Evolutionary conservation across 2,888 invertebrate genomes (phyloP).

Genomic region (Dendrolimus houi): DNA sequence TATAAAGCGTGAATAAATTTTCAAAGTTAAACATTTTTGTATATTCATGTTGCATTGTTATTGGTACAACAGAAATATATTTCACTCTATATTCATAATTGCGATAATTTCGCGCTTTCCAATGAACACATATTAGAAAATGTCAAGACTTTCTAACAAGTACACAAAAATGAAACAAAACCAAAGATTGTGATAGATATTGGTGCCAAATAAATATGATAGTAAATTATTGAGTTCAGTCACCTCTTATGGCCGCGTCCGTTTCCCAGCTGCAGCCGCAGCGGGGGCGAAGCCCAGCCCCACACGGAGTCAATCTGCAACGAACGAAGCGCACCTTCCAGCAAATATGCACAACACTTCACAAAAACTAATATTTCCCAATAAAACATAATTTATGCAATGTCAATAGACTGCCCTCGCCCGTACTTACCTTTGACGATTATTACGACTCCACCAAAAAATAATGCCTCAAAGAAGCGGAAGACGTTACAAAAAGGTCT

Average conservation of each 20-base stretch:
- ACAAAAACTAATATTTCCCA: conserved; percentile 33
- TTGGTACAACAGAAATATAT: no score
- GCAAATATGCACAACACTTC: conserved; percentile 22
- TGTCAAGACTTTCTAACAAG: not conserved
- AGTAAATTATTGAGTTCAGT: conserved; percentile 28
- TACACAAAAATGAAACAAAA: not conserved
- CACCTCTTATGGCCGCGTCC: conserved; percentile 73
- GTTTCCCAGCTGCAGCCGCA: conserved; percentile 86
- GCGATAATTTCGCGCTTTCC: no score
- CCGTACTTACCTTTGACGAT: conserved; percentile 63
- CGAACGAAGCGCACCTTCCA: conserved; percentile 34
- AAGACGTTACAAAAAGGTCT: conserved; percentile 35
- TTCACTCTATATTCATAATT: no score
- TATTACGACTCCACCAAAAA: conserved; percentile 44
- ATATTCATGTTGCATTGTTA: no score
- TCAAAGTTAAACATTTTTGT: no score
- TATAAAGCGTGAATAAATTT: no score
- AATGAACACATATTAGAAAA: no score
- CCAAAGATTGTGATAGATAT: not conserved
- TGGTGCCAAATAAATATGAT: conserved; percentile 16
- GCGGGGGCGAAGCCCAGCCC: conserved; percentile 95
- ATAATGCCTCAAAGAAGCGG: conserved; percentile 40
- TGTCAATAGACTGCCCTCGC: conserved; percentile 38
- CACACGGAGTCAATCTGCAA: conserved; percentile 95
- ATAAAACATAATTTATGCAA: conserved; percentile 55